Percentiles rank a stretch among this genome's conserved stretches.
Evolutionary conservation across 2,797 vertebrate species (phyloP).

Genomic region (Aplochiton taeniatus): DNA sequence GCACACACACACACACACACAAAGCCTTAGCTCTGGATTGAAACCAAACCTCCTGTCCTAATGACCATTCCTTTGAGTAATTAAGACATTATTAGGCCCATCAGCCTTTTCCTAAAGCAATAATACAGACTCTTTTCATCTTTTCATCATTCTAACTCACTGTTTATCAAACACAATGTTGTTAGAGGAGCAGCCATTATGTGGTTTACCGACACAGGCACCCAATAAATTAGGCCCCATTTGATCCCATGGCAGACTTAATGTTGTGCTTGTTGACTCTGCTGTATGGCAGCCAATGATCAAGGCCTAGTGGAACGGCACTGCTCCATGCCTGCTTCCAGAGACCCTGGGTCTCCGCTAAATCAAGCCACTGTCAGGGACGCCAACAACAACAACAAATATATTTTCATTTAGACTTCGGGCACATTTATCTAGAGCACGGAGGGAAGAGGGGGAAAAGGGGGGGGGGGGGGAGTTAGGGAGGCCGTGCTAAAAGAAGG

Average conservation of each 20-base stretch:
- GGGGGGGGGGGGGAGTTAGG: background rate
- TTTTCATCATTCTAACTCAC: slow-evolving; percentile 18
- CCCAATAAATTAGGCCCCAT: slow-evolving; percentile 71
- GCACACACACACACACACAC: slow-evolving; percentile 1
- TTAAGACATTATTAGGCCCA: slow-evolving; percentile 27
- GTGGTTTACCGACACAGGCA: slow-evolving; percentile 50
- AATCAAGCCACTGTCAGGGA: slow-evolving; percentile 55
- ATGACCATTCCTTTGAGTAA: slow-evolving; percentile 24
- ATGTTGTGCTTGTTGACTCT: slow-evolving; percentile 67
- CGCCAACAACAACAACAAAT: slow-evolving; percentile 73
- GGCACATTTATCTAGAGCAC: slow-evolving; percentile 53
- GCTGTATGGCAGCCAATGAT: slow-evolving; percentile 70
- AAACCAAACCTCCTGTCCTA: slow-evolving; percentile 5
- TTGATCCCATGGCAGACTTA: slow-evolving; percentile 69
- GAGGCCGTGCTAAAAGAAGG: too few relatives aligned
- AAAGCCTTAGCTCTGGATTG: background rate
- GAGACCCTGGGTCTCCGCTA: slow-evolving; percentile 54
- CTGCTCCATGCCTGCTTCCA: slow-evolving; percentile 62
- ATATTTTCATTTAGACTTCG: slow-evolving; percentile 69
- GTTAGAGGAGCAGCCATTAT: slow-evolving; percentile 50
- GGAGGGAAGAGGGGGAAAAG: slow-evolving; percentile 24
- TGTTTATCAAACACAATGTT: slow-evolving; percentile 39
- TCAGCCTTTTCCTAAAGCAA: slow-evolving; percentile 7
- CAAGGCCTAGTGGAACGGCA: slow-evolving; percentile 67
- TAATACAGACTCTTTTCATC: slow-evolving; percentile 10